Evolutionary conservation across 2,888 invertebrate species (phyloP).

Genomic region (Clunio marinus): DNA sequence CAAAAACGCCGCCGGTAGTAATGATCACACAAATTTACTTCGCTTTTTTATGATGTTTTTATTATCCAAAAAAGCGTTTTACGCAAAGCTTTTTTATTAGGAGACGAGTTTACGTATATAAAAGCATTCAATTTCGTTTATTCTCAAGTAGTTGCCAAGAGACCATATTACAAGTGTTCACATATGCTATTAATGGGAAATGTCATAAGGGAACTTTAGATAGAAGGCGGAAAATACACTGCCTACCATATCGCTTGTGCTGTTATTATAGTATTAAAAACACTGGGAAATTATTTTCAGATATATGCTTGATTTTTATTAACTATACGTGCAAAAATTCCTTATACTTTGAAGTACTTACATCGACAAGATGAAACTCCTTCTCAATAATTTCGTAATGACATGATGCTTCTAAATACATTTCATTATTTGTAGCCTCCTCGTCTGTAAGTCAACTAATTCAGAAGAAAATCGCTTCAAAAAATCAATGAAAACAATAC

Average conservation of each 20-base stretch:
- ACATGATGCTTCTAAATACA: no score
- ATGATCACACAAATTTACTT: neutral
- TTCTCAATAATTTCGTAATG: no score
- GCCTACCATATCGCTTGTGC: neutral
- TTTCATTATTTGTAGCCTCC: no score
- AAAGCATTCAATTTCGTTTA: neutral
- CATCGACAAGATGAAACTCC: no score
- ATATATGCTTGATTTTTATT: constrained; percentile 32
- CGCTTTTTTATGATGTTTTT: constrained; percentile 11
- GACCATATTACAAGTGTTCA: no score
- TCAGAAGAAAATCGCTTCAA: no score
- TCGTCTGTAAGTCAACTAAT: no score
- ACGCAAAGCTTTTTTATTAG: neutral
- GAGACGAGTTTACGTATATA: neutral
- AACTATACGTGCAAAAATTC: constrained; percentile 19
- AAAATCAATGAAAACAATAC: no score
- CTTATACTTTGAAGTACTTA: no score
- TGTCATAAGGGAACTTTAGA: no score
- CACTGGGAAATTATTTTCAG: constrained; percentile 35
- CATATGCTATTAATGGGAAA: no score
- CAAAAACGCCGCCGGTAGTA: neutral
- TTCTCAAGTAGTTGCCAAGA: neutral
- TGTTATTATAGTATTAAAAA: neutral
- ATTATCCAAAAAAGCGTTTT: neutral
- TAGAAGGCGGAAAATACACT: no score